phyloP scores from a whole-genome alignment of 2,888 invertebrate species.

The Labia minor region DNA sequence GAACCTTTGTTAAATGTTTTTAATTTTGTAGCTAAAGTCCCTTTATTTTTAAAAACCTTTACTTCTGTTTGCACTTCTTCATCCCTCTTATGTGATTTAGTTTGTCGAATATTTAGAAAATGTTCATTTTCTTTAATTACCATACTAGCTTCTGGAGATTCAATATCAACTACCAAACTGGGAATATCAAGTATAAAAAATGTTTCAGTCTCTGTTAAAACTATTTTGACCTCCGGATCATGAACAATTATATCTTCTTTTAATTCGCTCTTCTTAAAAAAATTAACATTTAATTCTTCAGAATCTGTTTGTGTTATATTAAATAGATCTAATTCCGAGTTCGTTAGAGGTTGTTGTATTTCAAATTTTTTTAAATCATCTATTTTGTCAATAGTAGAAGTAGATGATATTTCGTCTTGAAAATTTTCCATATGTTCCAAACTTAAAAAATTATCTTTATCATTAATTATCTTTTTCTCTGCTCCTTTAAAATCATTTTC shows the following conservation, averaged over 20 bases:
- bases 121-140: background rate
- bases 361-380: background rate
- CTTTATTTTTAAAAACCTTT: slow-evolving; percentile 50
- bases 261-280: background rate
- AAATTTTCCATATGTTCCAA: background rate
- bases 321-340: background rate
- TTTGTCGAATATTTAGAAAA: slow-evolving; percentile 34
- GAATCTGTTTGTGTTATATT: background rate
- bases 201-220: slow-evolving; percentile 54
- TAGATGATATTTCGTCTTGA: background rate
- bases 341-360: background rate
- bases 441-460: background rate
- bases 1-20: slow-evolving; percentile 46
- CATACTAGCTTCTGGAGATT: background rate
- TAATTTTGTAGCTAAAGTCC: slow-evolving; percentile 47
- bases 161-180: slow-evolving; percentile 49
- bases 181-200: slow-evolving; percentile 51
- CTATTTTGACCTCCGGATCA: background rate
- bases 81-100: slow-evolving; percentile 36
- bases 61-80: slow-evolving; percentile 59
- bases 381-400: background rate
- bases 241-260: background rate
- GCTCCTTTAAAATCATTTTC: background rate
- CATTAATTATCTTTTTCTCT: background rate
- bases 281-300: background rate